Percentiles rank a stretch among this genome's conserved stretches.
Evolutionary conservation across 2,888 invertebrate genomes (phyloP).

Genomic region (Ligdia adustata): DNA sequence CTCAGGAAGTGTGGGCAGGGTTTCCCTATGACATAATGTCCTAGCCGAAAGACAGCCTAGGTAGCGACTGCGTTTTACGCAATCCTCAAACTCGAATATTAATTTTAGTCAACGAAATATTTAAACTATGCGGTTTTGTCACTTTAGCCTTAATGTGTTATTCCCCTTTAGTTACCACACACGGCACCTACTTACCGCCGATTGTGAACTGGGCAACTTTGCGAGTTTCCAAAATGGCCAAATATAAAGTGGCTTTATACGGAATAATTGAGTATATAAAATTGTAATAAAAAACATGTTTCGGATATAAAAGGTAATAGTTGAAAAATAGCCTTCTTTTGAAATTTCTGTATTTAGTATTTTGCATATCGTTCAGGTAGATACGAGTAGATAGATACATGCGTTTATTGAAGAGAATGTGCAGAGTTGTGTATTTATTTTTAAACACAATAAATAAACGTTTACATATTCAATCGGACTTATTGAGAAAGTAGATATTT

Average conservation of each 20-base stretch:
- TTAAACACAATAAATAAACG: no score
- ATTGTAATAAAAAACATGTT: no score
- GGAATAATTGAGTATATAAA: not conserved
- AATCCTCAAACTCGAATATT: constrained; percentile 42
- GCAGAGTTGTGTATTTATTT: no score
- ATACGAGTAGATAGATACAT: no score
- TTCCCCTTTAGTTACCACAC: constrained; percentile 26
- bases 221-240: constrained; percentile 17
- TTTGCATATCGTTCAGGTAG: no score
- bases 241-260: not conserved
- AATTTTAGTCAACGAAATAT: constrained; percentile 33
- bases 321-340: no score
- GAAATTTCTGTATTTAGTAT: no score
- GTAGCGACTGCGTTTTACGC: constrained; percentile 28
- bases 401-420: no score
- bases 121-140: constrained; percentile 24
- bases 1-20: constrained; percentile 20
- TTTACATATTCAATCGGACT: no score
- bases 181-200: constrained; percentile 17
- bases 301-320: no score
- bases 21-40: constrained; percentile 41
- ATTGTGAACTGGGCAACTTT: constrained; percentile 21
- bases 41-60: constrained; percentile 28
- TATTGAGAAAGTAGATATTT: no score
- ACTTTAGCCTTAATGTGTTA: constrained; percentile 28